Conservation (phyloP, 2,797 vertebrate species). For the Perodicticus potto region DNA sequence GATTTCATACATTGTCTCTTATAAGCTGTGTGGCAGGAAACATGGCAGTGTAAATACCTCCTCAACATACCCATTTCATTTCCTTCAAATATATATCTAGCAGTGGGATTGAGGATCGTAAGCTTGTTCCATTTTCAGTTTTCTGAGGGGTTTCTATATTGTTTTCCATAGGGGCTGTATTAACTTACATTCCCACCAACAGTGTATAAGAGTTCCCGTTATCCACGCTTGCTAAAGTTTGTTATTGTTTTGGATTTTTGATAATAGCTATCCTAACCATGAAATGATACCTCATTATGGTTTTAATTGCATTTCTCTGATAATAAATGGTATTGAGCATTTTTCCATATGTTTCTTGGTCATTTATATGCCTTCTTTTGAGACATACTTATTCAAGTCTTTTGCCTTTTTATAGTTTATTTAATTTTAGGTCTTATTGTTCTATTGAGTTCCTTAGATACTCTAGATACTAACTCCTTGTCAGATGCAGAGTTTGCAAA, state of each 20-base stretch:
- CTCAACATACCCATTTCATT: background rate
- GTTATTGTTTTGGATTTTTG: background rate
- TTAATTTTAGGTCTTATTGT: background rate
- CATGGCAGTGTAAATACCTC: background rate
- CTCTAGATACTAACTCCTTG: background rate
- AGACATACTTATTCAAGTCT: background rate
- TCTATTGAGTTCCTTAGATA: background rate
- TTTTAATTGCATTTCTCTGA: background rate
- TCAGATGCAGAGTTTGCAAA: background rate
- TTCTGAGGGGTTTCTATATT: background rate
- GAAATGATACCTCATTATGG: background rate
- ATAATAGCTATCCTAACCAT: background rate
- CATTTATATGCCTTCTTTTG: background rate
- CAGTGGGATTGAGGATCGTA: background rate
- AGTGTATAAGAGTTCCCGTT: background rate
- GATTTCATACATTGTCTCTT: background rate
- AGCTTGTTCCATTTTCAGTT: background rate
- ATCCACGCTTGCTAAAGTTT: background rate
- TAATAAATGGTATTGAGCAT: background rate
- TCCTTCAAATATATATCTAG: background rate
- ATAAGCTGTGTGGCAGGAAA: background rate
- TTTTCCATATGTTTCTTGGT: background rate
- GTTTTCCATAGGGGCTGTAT: background rate
- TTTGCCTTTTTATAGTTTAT: background rate
- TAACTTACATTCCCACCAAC: background rate